These are phyloP conservation scores for Dicrostonyx torquatus DNA, from an alignment of 2,797 vertebrate species.

Conservation along the genomic window DNA sequence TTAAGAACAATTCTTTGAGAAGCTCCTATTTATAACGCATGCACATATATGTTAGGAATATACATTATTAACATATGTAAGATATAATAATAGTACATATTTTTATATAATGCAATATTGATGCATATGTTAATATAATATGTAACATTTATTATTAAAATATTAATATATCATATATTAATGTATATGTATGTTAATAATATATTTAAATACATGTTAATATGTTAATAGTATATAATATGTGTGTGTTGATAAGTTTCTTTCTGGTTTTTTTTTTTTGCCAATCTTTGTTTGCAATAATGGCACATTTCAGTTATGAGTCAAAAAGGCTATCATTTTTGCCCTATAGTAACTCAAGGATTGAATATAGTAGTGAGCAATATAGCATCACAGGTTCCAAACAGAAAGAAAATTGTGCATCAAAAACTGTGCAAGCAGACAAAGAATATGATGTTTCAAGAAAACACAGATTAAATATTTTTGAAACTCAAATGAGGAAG, in stretches of 20 bases:
- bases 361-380: not conserved
- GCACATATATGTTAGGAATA: not conserved
- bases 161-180: too few species aligned
- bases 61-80: not conserved
- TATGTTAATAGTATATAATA: not conserved
- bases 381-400: not conserved
- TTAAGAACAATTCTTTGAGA: not conserved
- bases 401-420: not conserved
- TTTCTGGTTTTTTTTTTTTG: not conserved
- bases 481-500: not conserved
- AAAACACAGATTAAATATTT: not conserved
- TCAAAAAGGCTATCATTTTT: too few species aligned
- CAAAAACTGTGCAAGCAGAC: not conserved
- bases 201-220: not conserved
- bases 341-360: not conserved
- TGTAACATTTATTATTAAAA: not conserved
- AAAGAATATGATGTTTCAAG: not conserved
- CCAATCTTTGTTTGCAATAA: not conserved
- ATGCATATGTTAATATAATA: not conserved
- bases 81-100: not conserved
- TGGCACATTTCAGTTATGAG: not conserved
- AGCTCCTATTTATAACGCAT: not conserved
- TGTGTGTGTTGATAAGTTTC: not conserved
- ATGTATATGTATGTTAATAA: not conserved
- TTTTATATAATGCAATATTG: not conserved